Conservation (phyloP, 2,888 invertebrate genomes). For the Chrysolina haemoptera region DNA sequence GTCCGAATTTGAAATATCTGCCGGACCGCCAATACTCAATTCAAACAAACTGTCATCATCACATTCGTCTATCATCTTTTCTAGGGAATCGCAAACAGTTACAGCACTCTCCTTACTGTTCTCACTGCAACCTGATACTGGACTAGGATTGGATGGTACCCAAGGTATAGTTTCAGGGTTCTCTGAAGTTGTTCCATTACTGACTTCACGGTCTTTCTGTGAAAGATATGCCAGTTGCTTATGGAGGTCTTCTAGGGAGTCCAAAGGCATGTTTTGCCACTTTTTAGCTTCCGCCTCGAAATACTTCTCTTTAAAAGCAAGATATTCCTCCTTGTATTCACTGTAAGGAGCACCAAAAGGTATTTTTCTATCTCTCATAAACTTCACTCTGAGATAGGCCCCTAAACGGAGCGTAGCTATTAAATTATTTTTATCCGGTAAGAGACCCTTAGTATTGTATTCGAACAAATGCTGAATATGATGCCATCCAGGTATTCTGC, state of each 20-base stretch:
- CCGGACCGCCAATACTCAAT: constrained; percentile 28
- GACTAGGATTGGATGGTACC: background rate
- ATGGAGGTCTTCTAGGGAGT: constrained; percentile 50
- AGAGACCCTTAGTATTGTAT: constrained; percentile 52
- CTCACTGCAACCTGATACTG: constrained; percentile 14
- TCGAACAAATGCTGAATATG: constrained; percentile 52
- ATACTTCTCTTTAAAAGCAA: constrained; percentile 45
- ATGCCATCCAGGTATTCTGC: constrained; percentile 52
- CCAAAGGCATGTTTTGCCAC: constrained; percentile 57
- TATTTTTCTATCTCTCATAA: constrained; percentile 50
- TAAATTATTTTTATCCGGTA: constrained; percentile 54
- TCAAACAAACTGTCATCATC: constrained; percentile 42
- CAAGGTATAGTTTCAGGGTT: background rate
- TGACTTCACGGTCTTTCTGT: constrained; percentile 44
- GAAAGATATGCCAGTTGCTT: constrained; percentile 46
- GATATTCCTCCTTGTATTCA: constrained; percentile 49
- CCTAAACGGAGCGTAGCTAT: constrained; percentile 52
- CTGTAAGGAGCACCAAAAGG: constrained; percentile 50
- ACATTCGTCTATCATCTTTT: constrained; percentile 33
- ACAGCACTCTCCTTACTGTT: background rate
- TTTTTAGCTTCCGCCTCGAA: constrained; percentile 52
- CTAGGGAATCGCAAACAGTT: constrained; percentile 26
- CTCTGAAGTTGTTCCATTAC: constrained; percentile 4
- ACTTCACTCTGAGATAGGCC: constrained; percentile 45
- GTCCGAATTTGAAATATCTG: constrained; percentile 34